Percentiles rank a stretch among this genome's conserved stretches.
phyloP scores from a whole-genome alignment of 1,140 invertebrate species.

The Lasioglossum albipes region DNA sequence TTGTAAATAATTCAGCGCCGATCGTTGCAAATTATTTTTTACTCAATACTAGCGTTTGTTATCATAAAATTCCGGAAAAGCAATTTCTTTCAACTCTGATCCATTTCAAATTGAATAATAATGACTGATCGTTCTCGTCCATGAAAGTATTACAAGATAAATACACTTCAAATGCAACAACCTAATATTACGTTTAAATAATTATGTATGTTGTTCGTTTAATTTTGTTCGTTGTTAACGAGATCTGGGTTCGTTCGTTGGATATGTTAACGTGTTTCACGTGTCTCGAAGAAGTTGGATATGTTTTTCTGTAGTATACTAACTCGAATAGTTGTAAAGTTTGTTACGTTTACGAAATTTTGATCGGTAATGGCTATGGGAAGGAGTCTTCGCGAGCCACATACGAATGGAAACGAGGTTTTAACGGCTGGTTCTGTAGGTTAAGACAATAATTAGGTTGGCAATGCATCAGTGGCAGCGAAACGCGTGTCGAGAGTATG shows the following conservation, averaged over 20 bases:
- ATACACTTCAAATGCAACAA: background rate
- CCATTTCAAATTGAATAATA: background rate
- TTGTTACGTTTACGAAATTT: conserved; percentile 15
- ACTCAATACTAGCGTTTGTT: too few species aligned
- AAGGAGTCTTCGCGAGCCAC: background rate
- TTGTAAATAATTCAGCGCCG: background rate
- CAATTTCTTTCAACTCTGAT: too few species aligned
- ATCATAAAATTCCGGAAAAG: too few species aligned
- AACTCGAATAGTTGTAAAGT: background rate
- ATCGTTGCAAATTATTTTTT: too few species aligned
- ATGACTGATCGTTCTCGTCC: background rate
- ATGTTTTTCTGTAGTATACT: background rate
- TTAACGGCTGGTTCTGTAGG: background rate
- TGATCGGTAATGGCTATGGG: background rate
- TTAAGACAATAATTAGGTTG: conserved; percentile 11
- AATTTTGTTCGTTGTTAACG: background rate
- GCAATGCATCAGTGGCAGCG: conserved; percentile 41
- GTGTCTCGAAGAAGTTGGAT: background rate
- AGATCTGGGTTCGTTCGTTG: background rate
- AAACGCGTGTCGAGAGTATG: conserved; percentile 9
- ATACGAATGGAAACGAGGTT: background rate
- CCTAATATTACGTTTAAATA: background rate
- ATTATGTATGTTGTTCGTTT: background rate
- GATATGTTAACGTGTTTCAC: background rate
- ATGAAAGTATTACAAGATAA: background rate